Evolutionary conservation across 1,140 invertebrate species (phyloP), one percentile per base, ranked within the genome.

Genomic region (Matsumurasca onukii): DNA sequence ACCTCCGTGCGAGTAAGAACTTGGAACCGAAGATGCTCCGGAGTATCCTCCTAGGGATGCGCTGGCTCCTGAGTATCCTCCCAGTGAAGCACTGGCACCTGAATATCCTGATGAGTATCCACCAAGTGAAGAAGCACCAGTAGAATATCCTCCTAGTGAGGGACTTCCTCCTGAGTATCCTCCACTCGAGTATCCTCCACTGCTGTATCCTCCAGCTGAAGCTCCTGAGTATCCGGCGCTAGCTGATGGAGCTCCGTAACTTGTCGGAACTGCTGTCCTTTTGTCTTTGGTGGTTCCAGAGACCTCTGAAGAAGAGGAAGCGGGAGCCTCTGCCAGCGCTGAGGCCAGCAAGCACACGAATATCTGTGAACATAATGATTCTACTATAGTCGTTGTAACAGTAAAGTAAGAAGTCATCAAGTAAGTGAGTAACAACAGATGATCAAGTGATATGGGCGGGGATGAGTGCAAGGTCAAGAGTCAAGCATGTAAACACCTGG

Each of bases 191-290:
- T n/a, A n/a, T n/a, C n/a, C n/a, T n/a, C n/a, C n/a, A n/a, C n/a
- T n/a, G n/a, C n/a, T n/a, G 34, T 39, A 52, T 29, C 55, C 55
- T 25, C 22, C 55, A 5, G 55, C 12, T 29, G 55, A 25, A 25
- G 2, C 55, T 9, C 55, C 55, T 2, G 55, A 59, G 55, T 59
- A 59, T 22, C 55, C 55, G 9, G 13, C 15, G 20, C 49, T 20
- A 5, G 55, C 25, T 3, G 55, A 22, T 24, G 55, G 55, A 29
- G 55, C 3, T n/a, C 55, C 55, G 25, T 59, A 59, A 5, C 15
- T 59, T n/a, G 55, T 59, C 22, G 55, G 30, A 1, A 59, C 55
- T 5, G 55, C 55, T 27, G 55, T 59, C 55, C 55, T 59, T 27
- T 59, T 59, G 25, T 13, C 15, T n/a, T 59, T 59, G 15, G 55